phyloP scores from a whole-genome alignment of 2,888 invertebrate species.

The Zaprionus obscuricornis region DNA sequence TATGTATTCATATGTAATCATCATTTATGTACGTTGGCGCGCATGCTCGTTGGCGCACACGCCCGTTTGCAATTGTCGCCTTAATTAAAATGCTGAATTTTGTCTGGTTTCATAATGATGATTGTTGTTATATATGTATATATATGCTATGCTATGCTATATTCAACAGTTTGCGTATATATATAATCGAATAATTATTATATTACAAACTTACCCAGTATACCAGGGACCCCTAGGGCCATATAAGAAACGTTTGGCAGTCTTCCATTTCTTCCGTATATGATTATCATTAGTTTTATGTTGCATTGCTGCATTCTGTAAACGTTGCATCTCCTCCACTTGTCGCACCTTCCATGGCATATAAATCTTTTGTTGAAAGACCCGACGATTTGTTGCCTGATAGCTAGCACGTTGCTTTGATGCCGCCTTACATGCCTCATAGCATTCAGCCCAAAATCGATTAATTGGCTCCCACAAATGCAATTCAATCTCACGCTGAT shows the following conservation, averaged over 20 bases:
- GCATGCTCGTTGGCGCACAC: conserved; percentile 43
- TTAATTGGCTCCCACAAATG: conserved; percentile 85
- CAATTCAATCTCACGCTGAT: conserved; percentile 84
- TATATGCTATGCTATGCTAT: no score
- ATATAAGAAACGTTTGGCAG: conserved; percentile 85
- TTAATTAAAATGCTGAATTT: conserved; percentile 68
- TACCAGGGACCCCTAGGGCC: conserved; percentile 85
- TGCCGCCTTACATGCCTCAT: conserved; percentile 85
- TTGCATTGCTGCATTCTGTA: conserved; percentile 84
- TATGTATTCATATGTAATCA: conserved; percentile 8
- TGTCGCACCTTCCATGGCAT: conserved; percentile 84
- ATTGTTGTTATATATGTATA: no score
- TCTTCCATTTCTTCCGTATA: conserved; percentile 85
- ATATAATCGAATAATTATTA: neutral
- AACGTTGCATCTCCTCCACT: conserved; percentile 85
- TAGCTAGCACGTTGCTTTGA: conserved; percentile 85
- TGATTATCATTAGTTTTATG: conserved; percentile 84
- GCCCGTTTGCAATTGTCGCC: conserved; percentile 57
- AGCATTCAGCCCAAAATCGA: conserved; percentile 86
- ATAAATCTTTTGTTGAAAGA: conserved; percentile 85
- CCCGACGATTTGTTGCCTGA: conserved; percentile 85
- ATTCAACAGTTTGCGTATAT: no score
- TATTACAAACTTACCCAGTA: conserved; percentile 79
- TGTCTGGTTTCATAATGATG: conserved; percentile 58
- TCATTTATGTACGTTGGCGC: conserved; percentile 52